Conservation (phyloP, 2,113 vertebrate species). For the Neodontobutis hainanensis region DNA sequence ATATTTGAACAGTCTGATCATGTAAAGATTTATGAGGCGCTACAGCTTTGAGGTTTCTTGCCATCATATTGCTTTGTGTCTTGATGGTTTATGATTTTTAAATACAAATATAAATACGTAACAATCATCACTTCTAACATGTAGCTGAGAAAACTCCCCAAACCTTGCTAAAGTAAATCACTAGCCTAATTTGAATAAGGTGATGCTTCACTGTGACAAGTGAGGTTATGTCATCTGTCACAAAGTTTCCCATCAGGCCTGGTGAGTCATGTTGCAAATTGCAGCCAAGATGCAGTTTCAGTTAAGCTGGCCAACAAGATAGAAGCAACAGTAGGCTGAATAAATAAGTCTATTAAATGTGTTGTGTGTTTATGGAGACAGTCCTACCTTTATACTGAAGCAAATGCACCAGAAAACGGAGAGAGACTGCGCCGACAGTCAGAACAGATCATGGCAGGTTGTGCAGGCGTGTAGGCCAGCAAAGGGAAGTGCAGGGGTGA, state of each 20-base stretch:
- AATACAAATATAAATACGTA: neutral
- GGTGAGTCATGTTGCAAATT: conserved; percentile 69
- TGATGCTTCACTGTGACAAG: conserved; percentile 62
- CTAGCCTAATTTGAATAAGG: conserved; percentile 65
- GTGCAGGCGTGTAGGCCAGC: conserved; percentile 56
- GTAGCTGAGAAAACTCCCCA: conserved; percentile 50
- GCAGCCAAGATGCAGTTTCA: conserved; percentile 53
- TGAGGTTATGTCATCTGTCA: conserved; percentile 69
- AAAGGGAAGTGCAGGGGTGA: conserved; percentile 56
- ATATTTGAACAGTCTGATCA: neutral
- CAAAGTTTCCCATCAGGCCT: conserved; percentile 67
- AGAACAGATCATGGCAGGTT: conserved; percentile 56
- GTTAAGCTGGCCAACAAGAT: conserved; percentile 42
- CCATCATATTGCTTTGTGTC: conserved; percentile 22
- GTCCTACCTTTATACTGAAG: conserved; percentile 7
- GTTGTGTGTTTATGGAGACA: neutral
- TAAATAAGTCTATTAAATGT: conserved; percentile 18
- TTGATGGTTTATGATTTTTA: neutral
- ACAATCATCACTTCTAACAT: conserved; percentile 57
- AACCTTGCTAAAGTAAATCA: conserved; percentile 63
- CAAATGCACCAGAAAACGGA: conserved; percentile 7
- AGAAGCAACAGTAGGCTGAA: conserved; percentile 29
- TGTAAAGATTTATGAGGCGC: conserved; percentile 19
- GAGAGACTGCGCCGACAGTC: conserved; percentile 38
- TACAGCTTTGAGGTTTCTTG: conserved; percentile 12